A percentile compares a stretch with the other conserved stretches of the same genome.
Evolutionary conservation across 2,113 vertebrate genomes (phyloP).

Genomic region (Canis aureus): DNA sequence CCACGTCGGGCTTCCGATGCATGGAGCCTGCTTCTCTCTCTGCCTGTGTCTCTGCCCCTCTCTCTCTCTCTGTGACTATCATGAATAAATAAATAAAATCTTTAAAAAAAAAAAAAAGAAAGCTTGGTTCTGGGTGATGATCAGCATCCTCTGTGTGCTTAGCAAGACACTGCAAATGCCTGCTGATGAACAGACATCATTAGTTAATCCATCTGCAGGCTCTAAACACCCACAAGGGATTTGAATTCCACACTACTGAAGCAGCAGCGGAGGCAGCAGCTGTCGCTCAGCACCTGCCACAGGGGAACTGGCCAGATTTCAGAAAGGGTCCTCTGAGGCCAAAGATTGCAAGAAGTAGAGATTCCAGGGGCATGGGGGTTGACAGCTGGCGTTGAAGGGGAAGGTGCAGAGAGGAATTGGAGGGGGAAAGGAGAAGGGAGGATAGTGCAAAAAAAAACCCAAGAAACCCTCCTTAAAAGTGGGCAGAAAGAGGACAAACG

Average conservation of each 20-base stretch:
- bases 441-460: background rate
- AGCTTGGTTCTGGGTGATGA: background rate
- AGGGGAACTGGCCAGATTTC: slow-evolving; percentile 65
- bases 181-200: slow-evolving; percentile 27
- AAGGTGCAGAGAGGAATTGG: background rate
- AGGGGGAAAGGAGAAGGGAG: background rate
- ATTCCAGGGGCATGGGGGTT: slow-evolving; percentile 40
- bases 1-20: no score
- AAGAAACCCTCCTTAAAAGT: background rate
- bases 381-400: slow-evolving; percentile 40
- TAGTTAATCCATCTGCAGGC: slow-evolving; percentile 59
- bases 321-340: slow-evolving; percentile 63
- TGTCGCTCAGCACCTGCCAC: slow-evolving; percentile 70
- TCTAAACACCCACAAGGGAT: slow-evolving; percentile 61
- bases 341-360: slow-evolving; percentile 32
- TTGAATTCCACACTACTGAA: slow-evolving; percentile 68
- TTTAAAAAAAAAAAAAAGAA: no score
- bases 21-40: no score
- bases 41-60: no score
- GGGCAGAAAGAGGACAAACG: background rate
- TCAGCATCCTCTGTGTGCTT: background rate
- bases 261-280: slow-evolving; percentile 61
- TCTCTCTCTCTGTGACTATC: no score
- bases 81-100: no score
- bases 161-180: background rate